These are phyloP conservation scores for Apodemia hepburni DNA, from an alignment of 2,888 invertebrate genomes.

Conservation along the genomic window DNA sequence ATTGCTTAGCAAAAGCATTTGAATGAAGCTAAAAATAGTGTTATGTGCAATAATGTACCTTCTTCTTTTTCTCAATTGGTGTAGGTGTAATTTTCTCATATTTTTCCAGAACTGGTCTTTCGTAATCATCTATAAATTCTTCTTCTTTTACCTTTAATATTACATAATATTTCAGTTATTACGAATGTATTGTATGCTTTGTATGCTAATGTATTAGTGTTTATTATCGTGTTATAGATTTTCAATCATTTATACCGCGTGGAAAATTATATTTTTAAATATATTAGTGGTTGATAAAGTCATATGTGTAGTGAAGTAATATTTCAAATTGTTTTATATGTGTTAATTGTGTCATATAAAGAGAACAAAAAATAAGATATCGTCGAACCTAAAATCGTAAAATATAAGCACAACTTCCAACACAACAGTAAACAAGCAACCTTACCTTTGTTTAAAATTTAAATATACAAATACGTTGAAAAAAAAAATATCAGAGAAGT, in stretches of 20 bases:
- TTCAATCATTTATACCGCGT: neutral
- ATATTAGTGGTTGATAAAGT: conserved; percentile 3
- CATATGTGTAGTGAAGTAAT: neutral
- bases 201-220: neutral
- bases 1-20: neutral
- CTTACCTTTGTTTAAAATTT: neutral
- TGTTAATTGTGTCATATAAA: neutral
- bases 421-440: neutral
- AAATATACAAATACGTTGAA: neutral
- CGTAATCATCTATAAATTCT: conserved; percentile 84
- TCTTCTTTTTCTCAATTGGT: conserved; percentile 72
- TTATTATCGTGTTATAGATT: neutral
- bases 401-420: neutral
- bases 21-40: conserved; percentile 18
- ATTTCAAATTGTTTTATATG: neutral
- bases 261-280: neutral
- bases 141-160: conserved; percentile 62
- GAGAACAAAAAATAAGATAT: neutral
- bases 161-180: conserved; percentile 25
- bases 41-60: conserved; percentile 48
- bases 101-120: conserved; percentile 86
- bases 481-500: neutral
- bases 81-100: conserved; percentile 81
- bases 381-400: neutral
- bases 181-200: neutral